A percentile compares a stretch with the other conserved stretches of the same genome.
These are phyloP conservation scores for Riparia riparia DNA, from an alignment of 2,113 vertebrate genomes.

Conservation along the genomic window DNA sequence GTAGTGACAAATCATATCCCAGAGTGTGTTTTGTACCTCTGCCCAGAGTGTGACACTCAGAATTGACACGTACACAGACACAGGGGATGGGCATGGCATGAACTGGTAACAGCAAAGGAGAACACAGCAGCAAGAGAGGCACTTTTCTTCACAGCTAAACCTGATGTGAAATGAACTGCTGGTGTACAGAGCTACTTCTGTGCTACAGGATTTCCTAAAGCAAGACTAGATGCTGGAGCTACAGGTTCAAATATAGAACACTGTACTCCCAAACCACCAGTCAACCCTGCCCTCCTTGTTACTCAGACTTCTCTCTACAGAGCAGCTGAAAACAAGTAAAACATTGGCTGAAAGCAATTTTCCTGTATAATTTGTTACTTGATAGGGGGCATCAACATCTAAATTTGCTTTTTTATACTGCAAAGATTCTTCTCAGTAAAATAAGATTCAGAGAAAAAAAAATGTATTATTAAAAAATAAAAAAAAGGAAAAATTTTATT, in stretches of 20 bases:
- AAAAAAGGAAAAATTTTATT: background rate
- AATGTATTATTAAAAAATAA: background rate
- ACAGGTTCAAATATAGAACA: background rate
- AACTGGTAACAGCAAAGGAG: background rate
- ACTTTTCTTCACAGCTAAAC: background rate
- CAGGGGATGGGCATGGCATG: accelerated
- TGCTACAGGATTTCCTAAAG: background rate
- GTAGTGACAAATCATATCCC: background rate
- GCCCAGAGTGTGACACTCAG: background rate
- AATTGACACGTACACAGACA: accelerated
- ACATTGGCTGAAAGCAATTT: background rate
- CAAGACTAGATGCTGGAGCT: background rate
- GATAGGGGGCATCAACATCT: background rate
- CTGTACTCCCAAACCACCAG: background rate
- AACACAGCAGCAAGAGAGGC: background rate
- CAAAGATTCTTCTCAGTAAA: background rate
- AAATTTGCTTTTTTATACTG: background rate
- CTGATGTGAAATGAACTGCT: background rate
- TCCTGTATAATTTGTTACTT: background rate
- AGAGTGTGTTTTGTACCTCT: background rate
- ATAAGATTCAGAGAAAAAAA: background rate
- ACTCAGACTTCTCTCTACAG: background rate
- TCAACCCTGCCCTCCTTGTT: background rate
- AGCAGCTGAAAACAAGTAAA: background rate
- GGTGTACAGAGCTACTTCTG: background rate